phyloP scores from a whole-genome alignment of 2,888 invertebrate species.

The Agonopterix subpropinquella region DNA sequence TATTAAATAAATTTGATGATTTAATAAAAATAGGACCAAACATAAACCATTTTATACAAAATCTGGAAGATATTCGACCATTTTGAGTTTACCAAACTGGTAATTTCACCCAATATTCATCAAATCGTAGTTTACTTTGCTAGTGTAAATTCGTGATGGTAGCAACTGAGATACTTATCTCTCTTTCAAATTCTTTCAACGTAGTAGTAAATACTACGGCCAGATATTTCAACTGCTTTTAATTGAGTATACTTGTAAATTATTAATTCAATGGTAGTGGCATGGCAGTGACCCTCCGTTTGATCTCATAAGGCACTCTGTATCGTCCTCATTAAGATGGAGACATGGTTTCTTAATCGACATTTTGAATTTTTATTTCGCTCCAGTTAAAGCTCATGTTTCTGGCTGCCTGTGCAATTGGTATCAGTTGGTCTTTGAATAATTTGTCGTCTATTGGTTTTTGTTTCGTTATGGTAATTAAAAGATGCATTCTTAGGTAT shows the following conservation, averaged over 20 bases:
- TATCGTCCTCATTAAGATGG: conserved; percentile 60
- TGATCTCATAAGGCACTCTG: conserved; percentile 59
- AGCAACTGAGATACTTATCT: no score
- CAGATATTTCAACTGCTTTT: conserved; percentile 36
- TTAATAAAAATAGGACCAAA: no score
- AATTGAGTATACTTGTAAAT: conserved; percentile 68
- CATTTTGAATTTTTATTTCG: conserved; percentile 48
- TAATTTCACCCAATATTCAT: no score
- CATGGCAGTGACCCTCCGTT: conserved; percentile 57
- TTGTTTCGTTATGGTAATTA: no score
- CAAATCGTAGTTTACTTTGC: no score
- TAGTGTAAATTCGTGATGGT: no score
- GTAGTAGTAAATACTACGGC: neutral
- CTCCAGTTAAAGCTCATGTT: conserved; percentile 26
- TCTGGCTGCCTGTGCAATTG: conserved; percentile 19
- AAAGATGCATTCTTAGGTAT: no score
- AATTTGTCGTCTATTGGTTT: neutral
- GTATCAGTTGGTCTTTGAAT: conserved; percentile 11
- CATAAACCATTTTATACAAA: no score
- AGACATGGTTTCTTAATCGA: conserved; percentile 60
- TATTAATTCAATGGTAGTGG: conserved; percentile 60
- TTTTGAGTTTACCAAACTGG: no score
- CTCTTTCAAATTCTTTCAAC: no score
- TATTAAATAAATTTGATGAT: no score
- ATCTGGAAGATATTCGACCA: no score